A percentile compares a stretch with the other conserved stretches of the same genome.
Conservation (phyloP, 2,113 vertebrate genomes). For the Tinamus guttatus region DNA sequence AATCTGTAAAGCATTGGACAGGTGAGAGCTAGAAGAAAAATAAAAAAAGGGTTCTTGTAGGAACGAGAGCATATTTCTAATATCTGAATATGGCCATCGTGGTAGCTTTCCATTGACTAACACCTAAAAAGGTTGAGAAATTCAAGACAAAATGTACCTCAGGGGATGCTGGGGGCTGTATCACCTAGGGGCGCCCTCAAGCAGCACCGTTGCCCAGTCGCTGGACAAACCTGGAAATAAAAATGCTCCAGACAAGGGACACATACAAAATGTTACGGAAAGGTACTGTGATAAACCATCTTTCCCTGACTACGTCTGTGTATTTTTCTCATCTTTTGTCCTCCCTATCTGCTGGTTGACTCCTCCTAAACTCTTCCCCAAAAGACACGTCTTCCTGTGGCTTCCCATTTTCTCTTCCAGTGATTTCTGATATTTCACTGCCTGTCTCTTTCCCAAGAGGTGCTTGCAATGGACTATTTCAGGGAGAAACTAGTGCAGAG, state of each 20-base stretch:
- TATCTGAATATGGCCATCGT: background rate
- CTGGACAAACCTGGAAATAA: background rate
- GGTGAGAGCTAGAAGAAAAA: constrained; percentile 20
- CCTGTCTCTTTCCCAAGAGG: background rate
- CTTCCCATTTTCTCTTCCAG: background rate
- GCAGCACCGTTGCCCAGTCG: background rate
- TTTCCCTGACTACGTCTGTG: background rate
- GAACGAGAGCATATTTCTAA: background rate
- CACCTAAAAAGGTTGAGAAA: background rate
- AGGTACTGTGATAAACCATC: background rate
- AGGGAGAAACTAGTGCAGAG: background rate
- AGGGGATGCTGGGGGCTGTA: background rate
- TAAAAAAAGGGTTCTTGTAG: background rate
- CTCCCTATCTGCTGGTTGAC: background rate
- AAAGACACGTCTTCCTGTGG: background rate
- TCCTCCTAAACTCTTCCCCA: background rate
- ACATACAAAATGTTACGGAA: background rate
- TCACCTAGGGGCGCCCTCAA: background rate
- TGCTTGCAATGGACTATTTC: background rate
- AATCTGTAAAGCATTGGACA: constrained; percentile 48
- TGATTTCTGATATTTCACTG: background rate
- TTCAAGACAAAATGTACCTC: background rate
- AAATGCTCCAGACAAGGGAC: background rate
- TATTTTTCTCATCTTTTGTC: background rate
- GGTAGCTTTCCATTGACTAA: background rate